Evolutionary conservation across 2,797 vertebrate species (phyloP), one percentile per base, ranked within the genome.

Genomic region (Coendou prehensilis): DNA sequence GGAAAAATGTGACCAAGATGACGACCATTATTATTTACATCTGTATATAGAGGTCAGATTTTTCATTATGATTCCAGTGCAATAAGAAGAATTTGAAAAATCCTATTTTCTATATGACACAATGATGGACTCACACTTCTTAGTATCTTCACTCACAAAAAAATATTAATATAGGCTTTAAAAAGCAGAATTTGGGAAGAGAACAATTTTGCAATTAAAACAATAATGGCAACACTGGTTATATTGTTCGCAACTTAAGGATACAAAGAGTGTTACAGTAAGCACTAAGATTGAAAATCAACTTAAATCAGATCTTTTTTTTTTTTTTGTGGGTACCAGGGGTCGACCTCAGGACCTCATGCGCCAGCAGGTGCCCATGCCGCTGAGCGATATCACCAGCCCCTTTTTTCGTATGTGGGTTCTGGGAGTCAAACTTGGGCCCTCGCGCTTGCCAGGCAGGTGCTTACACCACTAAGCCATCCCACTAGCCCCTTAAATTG

Each of bases 41-140:
- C 80, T 57, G 6, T 26, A 80, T 18, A 33, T 0, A 54, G 1
- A 37, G 63, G 41, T 75, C 71, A 81, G 45, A 20, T 92, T 81
- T 83, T 91, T 76, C 20, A 61, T 78, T 92, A 56, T 63, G 45
- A 92, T 6, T 67, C 57, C 28, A 57, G 2, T 54, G 61, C 91
- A 87, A 95, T 87, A n/a, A 81, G 30, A 33, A 87, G 30, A 45
- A 61, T 28, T n/a, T 86, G 56, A 95, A 97, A 94, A 28, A 78
- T 64, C 9, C 56, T 86, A 13, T 63, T 75, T 22, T 59, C 78
- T 47, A 22, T 11, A 9, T 10, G 4, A 56, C 13, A 63, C 37
- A 61, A 22, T 56, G 9, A 59, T 95, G 45, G 15, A 87, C 10
- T 41, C 7, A 6, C 56, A 88, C 14, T 76, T 96, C 13, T 61